Base-by-base conservation (phyloP, 2,113 vertebrate species). In the Gadus macrocephalus region DNA sequence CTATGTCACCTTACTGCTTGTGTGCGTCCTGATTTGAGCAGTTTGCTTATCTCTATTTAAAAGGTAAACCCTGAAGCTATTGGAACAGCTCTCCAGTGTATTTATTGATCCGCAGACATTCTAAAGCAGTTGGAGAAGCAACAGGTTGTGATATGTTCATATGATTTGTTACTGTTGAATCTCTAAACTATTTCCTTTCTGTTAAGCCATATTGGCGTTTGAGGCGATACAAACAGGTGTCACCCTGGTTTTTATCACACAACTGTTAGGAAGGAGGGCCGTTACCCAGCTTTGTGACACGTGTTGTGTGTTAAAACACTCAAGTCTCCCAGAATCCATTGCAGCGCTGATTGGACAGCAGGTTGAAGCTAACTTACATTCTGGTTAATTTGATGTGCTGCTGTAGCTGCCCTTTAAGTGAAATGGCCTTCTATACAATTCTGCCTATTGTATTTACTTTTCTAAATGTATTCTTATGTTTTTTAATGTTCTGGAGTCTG, bases 401-500 rank as follows among this genome's bases (percentile, higher is more conserved):
- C 67, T 67, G 77, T 76, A 70, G 67, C 72, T 49, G 31, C 74
- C 70, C 73, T 67, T 67, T 67, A 16, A 49, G 42, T 49, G 42
- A 81, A 83, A 76, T 66, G 70, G 60, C 72, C 64, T 83, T 76
- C 42, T 49, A 49, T 49, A 49, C 42, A 49, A 49, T 12, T 49
- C 31, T 49, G 53, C 64, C 66, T 53, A 74, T 22, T 69, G 2
- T 61, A 15, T 77, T 87, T 83, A 31, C 72, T 76, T 76, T 83
- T 78, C 15, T 69, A 74, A 53, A 59, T 58, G 66, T 73, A 64
- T 64, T 42, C 16, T 67, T 42, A 35, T 31, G 53, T 53, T 71
- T 72, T 74, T 49, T 67, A 82, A 77, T 69, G 49, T 86, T 74
- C n/a, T 72, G 72, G 68, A 78, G 59, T 72, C 17, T 75, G 73